These are phyloP conservation scores for Narcine bancroftii DNA, from an alignment of 2,113 vertebrate genomes.

Conservation along the genomic window DNA sequence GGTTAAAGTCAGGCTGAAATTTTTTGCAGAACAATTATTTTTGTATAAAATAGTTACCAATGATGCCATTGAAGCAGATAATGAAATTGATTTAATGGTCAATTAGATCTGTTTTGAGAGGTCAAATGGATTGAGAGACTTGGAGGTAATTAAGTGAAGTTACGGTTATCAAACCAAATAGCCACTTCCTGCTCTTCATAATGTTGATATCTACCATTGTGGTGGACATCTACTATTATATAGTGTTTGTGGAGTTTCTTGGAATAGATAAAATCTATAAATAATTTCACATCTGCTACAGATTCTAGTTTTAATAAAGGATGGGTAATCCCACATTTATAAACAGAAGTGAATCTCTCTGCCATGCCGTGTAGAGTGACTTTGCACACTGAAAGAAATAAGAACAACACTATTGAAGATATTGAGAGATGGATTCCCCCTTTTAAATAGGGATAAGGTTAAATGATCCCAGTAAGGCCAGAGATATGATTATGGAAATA, in stretches of 20 bases:
- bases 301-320: too few species aligned
- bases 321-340: neutral
- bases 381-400: neutral
- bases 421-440: neutral
- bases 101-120: neutral
- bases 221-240: neutral
- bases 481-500: too few species aligned
- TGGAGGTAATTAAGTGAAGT: neutral
- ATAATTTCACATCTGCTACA: neutral
- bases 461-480: too few species aligned
- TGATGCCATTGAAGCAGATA: neutral
- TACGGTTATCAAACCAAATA: neutral
- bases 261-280: neutral
- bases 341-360: neutral
- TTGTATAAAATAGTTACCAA: neutral
- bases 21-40: neutral
- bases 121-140: neutral
- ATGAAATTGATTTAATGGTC: neutral
- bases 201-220: neutral
- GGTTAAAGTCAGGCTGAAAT: conserved; percentile 7
- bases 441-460: too few species aligned
- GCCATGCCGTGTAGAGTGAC: neutral
- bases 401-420: neutral
- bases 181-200: neutral
- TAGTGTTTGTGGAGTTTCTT: neutral